Evolutionary conservation across 2,113 vertebrate genomes (phyloP), one percentile per base, ranked within the genome.

Genomic region (Syngnathoides biaculeatus): DNA sequence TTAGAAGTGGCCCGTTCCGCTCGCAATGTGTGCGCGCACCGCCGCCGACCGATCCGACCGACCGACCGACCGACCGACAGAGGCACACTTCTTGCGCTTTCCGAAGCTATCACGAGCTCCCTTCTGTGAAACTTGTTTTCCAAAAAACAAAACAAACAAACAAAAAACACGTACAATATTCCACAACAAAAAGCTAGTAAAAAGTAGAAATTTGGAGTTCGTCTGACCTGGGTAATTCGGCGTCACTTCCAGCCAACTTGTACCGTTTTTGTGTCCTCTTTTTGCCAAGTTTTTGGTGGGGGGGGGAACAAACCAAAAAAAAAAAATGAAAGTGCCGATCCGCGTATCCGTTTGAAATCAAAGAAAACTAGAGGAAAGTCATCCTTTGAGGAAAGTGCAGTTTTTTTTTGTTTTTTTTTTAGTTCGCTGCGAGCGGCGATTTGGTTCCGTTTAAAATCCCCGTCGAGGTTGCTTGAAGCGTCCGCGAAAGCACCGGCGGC

Each of bases 1-100:
- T 88, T 87, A 88, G 84, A 87, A 89, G 83, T 87, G 84, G 81
- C 80, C 59, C 87, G 85, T 80, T 83, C 80, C 75, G 69, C 80
- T 80, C 78, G 64, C 66, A 35, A 77, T 73, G 79, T 67, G 66
- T 73, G 68, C 77, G 74, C 43, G 71, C 74, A 67, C 27, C 56
- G 20, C 26, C 55, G 12, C 20, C 57, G n/a, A 5, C 30, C n/a
- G n/a, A n/a, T n/a, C n/a, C n/a, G n/a, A n/a, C n/a, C n/a, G n/a
- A n/a, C n/a, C n/a, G n/a, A n/a, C n/a, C n/a, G n/a, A n/a, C n/a
- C n/a, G n/a, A 35, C 30, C 30, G 30, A 35, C 57, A 30, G 22
- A 42, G 39, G 13, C 38, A 40, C 19, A 42, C 39, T 61, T 61
- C 57, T 59, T 59, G 57, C 20, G 57, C 17, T 59, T 59, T 20